Percentiles rank a stretch among this genome's conserved stretches.
phyloP scores from a whole-genome alignment of 2,113 vertebrate genomes.

The Thymallus thymallus region DNA sequence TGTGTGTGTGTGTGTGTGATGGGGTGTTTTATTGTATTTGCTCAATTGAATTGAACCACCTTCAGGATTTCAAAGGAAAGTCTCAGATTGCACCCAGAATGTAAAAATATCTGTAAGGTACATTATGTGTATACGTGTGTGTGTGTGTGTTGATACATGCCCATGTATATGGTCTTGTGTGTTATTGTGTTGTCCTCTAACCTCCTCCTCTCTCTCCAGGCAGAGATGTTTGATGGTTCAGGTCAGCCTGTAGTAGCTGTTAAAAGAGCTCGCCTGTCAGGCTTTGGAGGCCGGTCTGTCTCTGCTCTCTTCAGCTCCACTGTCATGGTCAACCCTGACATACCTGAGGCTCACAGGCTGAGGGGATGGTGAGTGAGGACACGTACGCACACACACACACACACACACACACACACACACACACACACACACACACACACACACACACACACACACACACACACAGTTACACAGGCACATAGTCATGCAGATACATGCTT shows the following conservation, averaged over 20 bases:
- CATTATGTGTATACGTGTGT: not conserved
- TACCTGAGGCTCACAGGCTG: conserved; percentile 86
- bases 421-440: conserved; percentile 8
- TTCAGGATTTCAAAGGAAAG: conserved; percentile 32
- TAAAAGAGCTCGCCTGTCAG: conserved; percentile 87
- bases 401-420: not conserved
- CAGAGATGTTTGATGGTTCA: conserved; percentile 87
- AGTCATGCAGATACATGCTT: conserved; percentile 1
- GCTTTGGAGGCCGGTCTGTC: conserved; percentile 88
- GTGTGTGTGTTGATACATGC: not conserved
- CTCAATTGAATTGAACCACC: conserved; percentile 50
- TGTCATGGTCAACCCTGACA: conserved; percentile 87
- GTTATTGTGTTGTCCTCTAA: conserved; percentile 7
- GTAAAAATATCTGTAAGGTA: too few relatives aligned
- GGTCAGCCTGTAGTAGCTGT: conserved; percentile 86
- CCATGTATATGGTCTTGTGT: conserved; percentile 7
- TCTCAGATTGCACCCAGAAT: not conserved
- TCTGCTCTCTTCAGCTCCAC: conserved; percentile 85
- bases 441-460: conserved; percentile 1
- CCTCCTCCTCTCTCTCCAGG: conserved; percentile 64
- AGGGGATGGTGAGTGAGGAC: conserved; percentile 82
- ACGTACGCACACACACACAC: not conserved
- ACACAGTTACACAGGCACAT: not conserved
- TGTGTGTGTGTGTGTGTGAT: conserved; percentile 13
- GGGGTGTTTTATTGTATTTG: conserved; percentile 37